phyloP scores from a whole-genome alignment of 2,113 vertebrate genomes.

The Dromaius novaehollandiae region DNA sequence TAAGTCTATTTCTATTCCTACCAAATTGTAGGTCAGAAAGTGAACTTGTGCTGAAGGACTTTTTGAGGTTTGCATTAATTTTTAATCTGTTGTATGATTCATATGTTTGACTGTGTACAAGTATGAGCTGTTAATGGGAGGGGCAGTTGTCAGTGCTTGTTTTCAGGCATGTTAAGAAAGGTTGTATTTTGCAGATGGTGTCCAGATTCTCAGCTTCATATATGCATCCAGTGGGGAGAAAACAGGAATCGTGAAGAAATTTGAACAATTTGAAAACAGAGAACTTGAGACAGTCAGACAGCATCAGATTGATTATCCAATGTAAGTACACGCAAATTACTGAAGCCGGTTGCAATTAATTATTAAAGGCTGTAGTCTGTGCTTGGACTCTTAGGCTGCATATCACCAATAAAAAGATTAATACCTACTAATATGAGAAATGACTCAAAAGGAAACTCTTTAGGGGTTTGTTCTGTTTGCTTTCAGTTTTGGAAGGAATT shows the following conservation, averaged over 20 bases:
- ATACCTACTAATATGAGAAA: not conserved
- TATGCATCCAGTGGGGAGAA: slow-evolving; percentile 87
- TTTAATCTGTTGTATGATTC: not conserved
- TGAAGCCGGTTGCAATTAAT: not conserved
- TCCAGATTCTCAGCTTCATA: slow-evolving; percentile 83
- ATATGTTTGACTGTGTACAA: not conserved
- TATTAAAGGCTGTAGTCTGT: not conserved
- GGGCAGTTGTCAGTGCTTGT: not conserved
- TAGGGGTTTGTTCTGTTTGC: not conserved
- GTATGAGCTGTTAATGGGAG: not conserved
- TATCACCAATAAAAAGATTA: not conserved
- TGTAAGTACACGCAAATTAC: slow-evolving; percentile 74
- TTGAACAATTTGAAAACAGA: slow-evolving; percentile 81
- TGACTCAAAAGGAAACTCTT: not conserved
- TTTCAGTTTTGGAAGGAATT: not conserved
- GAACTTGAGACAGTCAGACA: slow-evolving; percentile 82
- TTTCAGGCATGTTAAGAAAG: slow-evolving; percentile 13
- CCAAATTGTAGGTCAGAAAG: not conserved
- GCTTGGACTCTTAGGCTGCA: not conserved
- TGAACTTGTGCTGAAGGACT: not conserved
- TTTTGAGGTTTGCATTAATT: not conserved
- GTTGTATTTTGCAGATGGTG: slow-evolving; percentile 75
- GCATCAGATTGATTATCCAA: slow-evolving; percentile 79
- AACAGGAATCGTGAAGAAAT: slow-evolving; percentile 85
- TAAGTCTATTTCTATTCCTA: too few relatives aligned